Conservation (phyloP, 1,140 invertebrate species). For the Pararge aegeria region DNA sequence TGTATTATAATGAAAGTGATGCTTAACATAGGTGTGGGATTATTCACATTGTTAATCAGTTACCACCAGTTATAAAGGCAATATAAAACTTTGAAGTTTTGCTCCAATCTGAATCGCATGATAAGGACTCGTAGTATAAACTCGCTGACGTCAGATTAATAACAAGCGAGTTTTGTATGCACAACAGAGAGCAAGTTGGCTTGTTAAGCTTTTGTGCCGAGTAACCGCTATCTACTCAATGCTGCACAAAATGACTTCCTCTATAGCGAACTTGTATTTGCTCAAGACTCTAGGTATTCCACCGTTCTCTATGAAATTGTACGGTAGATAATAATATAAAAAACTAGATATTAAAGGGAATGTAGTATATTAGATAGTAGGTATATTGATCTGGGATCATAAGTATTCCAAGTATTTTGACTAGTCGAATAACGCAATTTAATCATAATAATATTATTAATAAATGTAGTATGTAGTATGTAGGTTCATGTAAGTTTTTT, state of each 20-base stretch:
- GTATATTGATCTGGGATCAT: too few relatives aligned
- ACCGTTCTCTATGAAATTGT: background rate
- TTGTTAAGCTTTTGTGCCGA: conserved; percentile 6
- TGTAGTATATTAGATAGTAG: too few relatives aligned
- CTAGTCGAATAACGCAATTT: too few relatives aligned
- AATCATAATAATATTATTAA: too few relatives aligned
- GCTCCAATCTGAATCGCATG: background rate
- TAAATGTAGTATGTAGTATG: too few relatives aligned
- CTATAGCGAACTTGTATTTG: background rate
- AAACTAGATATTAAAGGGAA: background rate
- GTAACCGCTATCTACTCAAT: conserved; percentile 2
- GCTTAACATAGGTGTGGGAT: too few relatives aligned
- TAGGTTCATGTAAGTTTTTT: too few relatives aligned
- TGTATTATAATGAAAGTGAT: too few relatives aligned
- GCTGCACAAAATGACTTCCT: conserved; percentile 4
- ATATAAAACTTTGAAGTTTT: too few relatives aligned
- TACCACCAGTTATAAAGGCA: too few relatives aligned
- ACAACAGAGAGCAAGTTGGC: conserved; percentile 5
- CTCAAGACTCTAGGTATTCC: background rate
- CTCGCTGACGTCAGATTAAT: conserved; percentile 3
- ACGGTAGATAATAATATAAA: background rate
- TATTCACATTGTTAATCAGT: too few relatives aligned
- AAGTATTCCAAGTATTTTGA: too few relatives aligned
- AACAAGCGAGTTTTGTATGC: conserved; percentile 3
- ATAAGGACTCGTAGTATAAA: background rate